Evolutionary conservation across 2,113 vertebrate genomes (phyloP).

Genomic region (Arothron firmamentum): DNA sequence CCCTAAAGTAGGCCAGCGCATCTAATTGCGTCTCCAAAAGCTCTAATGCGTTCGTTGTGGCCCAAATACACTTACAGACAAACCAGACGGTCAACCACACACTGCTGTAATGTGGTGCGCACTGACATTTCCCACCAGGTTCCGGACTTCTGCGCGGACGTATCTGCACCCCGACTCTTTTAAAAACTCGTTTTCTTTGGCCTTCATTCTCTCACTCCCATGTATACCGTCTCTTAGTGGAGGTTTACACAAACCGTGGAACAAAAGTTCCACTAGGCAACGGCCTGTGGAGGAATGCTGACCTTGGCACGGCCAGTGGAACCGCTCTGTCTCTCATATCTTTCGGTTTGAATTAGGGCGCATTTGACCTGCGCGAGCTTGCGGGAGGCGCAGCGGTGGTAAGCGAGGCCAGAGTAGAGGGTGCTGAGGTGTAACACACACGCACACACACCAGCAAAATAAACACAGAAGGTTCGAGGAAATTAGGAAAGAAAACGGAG

Average conservation of each 20-base stretch:
- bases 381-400: slow-evolving; percentile 21
- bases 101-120: too few species aligned
- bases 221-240: slow-evolving; percentile 35
- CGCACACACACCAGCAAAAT: too few species aligned
- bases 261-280: slow-evolving; percentile 71
- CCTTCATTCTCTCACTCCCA: slow-evolving; percentile 9
- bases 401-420: too few species aligned
- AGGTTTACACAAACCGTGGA: slow-evolving; percentile 56
- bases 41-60: neutral
- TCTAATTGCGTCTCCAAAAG: neutral
- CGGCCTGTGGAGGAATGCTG: slow-evolving; percentile 69
- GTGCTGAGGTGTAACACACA: too few species aligned
- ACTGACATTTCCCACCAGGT: too few species aligned
- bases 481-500: too few species aligned
- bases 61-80: too few species aligned
- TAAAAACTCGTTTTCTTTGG: slow-evolving; percentile 27
- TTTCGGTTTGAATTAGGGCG: slow-evolving; percentile 45
- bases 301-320: slow-evolving; percentile 64
- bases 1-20: slow-evolving; percentile 1
- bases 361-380: slow-evolving; percentile 49
- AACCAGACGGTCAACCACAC: too few species aligned
- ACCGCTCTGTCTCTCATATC: slow-evolving; percentile 41
- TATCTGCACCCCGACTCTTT: slow-evolving; percentile 16
- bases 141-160: too few species aligned
- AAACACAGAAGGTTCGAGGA: too few species aligned